A percentile compares a stretch with the other conserved stretches of the same genome.
These are phyloP conservation scores for Laterallus jamaicensis DNA, from an alignment of 2,113 vertebrate species.

Conservation along the genomic window DNA sequence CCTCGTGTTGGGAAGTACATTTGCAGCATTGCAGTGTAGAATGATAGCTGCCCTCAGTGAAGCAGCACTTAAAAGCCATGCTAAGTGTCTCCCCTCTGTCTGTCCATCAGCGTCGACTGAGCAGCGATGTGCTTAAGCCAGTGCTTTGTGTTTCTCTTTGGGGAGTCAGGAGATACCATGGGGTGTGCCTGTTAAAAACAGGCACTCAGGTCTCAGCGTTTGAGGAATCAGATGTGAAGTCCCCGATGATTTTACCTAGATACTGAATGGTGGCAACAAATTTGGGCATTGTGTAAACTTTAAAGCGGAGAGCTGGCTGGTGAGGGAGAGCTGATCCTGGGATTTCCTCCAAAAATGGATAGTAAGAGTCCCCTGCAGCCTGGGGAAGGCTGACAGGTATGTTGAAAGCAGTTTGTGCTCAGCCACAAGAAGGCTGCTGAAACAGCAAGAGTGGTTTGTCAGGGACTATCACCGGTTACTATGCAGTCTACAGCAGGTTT, in stretches of 20 bases:
- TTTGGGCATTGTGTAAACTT: not conserved
- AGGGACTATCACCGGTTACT: not conserved
- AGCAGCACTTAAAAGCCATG: not conserved
- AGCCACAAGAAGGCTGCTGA: not conserved
- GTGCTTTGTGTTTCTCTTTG: not conserved
- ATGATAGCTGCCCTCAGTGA: not conserved
- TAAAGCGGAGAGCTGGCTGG: not conserved
- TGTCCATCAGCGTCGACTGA: not conserved
- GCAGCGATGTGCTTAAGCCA: not conserved
- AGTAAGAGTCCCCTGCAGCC: not conserved
- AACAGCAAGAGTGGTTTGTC: not conserved
- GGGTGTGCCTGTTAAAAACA: not conserved
- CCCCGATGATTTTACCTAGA: not conserved
- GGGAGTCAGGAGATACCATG: not conserved
- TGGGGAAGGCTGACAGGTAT: not conserved
- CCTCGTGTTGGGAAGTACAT: not conserved
- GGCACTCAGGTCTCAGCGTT: not conserved
- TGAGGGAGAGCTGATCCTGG: not conserved
- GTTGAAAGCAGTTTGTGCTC: not conserved
- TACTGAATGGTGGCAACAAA: not conserved
- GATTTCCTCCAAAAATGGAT: not conserved
- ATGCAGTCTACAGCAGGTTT: not conserved
- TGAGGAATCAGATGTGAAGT: not conserved
- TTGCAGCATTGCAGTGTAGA: not conserved
- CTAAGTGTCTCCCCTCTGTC: not conserved